phyloP scores from a whole-genome alignment of 35 echinoderm and acorn worm genomes.

The Ptychodera flava region DNA sequence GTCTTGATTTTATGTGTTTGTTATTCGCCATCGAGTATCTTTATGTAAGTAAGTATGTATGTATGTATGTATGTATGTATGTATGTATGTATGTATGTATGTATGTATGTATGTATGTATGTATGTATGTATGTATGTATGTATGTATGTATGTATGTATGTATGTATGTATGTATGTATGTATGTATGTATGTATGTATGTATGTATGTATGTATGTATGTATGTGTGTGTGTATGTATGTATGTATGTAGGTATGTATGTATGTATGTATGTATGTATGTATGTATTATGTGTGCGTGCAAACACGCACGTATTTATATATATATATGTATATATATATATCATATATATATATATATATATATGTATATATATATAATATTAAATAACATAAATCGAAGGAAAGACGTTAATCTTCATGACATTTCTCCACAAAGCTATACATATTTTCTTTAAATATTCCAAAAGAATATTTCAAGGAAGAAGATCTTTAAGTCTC shows the following conservation, averaged over 20 bases:
- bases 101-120: background rate
- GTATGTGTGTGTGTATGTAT: background rate
- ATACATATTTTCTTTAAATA: no score
- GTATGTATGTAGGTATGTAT: background rate
- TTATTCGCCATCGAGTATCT: no score
- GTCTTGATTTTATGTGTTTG: no score
- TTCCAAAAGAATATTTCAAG: no score
- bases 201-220: background rate
- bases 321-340: background rate
- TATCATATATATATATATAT: no score
- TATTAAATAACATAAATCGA: no score
- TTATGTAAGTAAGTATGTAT: no score
- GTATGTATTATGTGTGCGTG: background rate
- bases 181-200: background rate
- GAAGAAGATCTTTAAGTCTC: no score
- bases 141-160: background rate
- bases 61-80: background rate
- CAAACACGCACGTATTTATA: background rate
- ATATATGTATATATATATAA: no score
- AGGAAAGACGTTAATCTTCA: no score
- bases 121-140: background rate
- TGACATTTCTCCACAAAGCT: no score
- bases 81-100: slow-evolving; percentile 2
- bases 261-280: slow-evolving; percentile 2
- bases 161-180: slow-evolving; percentile 2